Conservation (phyloP, 2,888 invertebrate species). For the Amphipoea lucens region DNA sequence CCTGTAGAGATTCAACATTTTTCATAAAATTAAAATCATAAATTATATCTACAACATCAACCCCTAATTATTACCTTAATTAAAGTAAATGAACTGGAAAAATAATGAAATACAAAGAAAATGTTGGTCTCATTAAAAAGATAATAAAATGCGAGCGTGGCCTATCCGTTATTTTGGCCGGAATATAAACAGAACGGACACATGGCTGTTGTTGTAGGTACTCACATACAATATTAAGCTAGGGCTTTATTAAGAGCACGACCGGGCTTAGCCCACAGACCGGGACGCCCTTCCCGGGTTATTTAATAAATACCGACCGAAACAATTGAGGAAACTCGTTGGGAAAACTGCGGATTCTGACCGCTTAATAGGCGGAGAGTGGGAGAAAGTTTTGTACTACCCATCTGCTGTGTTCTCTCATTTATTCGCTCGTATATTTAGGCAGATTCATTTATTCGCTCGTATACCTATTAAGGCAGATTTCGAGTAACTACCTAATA, state of each 20-base stretch:
- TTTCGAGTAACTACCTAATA: background rate
- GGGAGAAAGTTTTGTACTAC: constrained; percentile 53
- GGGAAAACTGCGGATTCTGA: constrained; percentile 77
- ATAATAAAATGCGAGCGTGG: constrained; percentile 57
- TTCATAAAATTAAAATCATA: constrained; percentile 35
- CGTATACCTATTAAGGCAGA: constrained; percentile 1
- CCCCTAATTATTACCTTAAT: constrained; percentile 33
- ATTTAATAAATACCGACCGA: constrained; percentile 87
- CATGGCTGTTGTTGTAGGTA: constrained; percentile 61
- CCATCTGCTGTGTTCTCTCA: constrained; percentile 39
- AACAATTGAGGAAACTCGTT: constrained; percentile 82
- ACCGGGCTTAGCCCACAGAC: constrained; percentile 80
- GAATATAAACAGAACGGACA: constrained; percentile 65
- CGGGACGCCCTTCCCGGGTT: constrained; percentile 81
- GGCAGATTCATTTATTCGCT: background rate
- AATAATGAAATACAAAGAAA: constrained; percentile 55
- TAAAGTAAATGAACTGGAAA: constrained; percentile 45
- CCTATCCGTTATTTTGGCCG: constrained; percentile 35
- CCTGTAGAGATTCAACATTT: background rate
- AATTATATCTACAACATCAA: constrained; percentile 15
- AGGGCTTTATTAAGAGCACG: constrained; percentile 79
- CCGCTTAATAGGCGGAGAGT: constrained; percentile 58
- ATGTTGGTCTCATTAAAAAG: constrained; percentile 55
- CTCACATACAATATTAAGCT: constrained; percentile 70
- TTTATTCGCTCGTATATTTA: constrained; percentile 13